A percentile compares a stretch with the other conserved stretches of the same genome.
Conservation (phyloP, 35 echinoderm and acorn worm genomes). For the Stichopus chloronotus region DNA sequence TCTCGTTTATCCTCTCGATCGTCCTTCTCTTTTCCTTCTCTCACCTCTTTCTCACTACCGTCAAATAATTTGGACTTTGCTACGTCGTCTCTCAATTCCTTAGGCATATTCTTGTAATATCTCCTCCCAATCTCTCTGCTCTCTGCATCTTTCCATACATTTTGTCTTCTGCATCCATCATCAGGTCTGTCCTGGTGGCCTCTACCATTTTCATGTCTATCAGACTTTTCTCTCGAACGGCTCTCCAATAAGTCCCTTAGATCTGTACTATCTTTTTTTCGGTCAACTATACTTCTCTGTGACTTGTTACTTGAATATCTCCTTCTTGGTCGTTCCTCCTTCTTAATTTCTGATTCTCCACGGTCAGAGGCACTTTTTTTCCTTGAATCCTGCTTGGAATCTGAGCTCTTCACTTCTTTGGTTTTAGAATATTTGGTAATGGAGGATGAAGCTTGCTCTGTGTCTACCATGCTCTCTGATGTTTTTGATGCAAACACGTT, state of each 20-base stretch:
- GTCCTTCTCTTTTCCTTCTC: neutral
- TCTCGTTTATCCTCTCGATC: neutral
- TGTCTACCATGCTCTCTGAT: neutral
- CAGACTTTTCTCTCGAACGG: too few relatives aligned
- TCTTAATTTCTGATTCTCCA: neutral
- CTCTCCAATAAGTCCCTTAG: neutral
- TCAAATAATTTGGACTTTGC: neutral
- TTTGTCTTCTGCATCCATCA: neutral
- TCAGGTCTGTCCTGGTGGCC: neutral
- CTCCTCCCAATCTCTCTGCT: constrained; percentile 7
- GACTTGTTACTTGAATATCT: neutral
- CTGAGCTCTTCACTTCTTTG: neutral
- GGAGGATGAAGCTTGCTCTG: neutral
- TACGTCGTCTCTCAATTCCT: neutral
- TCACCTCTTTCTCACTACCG: neutral
- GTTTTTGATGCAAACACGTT: neutral
- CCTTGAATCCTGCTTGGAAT: neutral
- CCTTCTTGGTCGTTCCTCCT: neutral
- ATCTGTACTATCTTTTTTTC: neutral
- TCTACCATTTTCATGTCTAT: neutral
- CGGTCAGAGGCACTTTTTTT: neutral
- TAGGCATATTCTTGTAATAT: neutral
- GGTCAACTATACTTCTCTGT: neutral
- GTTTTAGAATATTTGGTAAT: neutral
- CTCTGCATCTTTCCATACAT: neutral